Conservation (phyloP, 2,113 vertebrate genomes). For the Psammodynastes pulverulentus region DNA sequence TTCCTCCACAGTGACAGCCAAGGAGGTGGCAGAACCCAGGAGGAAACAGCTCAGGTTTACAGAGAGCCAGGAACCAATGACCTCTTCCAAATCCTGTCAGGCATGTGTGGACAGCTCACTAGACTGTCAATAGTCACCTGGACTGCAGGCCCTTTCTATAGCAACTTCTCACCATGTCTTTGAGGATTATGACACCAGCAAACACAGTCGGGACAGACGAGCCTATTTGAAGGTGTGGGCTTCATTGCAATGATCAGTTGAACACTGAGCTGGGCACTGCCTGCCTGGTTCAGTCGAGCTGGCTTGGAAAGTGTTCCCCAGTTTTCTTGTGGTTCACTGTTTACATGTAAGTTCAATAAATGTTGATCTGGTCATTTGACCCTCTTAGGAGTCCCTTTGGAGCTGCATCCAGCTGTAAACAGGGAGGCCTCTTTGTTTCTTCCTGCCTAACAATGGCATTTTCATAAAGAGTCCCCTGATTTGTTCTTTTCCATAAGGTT, state of each 20-base stretch:
- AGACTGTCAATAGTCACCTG: constrained; percentile 46
- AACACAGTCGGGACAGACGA: constrained; percentile 51
- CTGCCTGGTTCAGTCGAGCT: background rate
- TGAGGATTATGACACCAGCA: constrained; percentile 71
- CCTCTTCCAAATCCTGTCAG: constrained; percentile 58
- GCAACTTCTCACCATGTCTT: constrained; percentile 59
- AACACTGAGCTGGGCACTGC: constrained; percentile 37
- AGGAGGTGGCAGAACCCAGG: constrained; percentile 37
- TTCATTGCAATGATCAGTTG: constrained; percentile 44
- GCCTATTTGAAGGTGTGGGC: constrained; percentile 35
- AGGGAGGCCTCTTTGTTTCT: background rate
- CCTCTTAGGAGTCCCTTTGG: constrained; percentile 47
- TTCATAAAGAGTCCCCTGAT: background rate
- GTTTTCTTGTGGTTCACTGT: constrained; percentile 66
- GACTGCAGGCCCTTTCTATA: constrained; percentile 81
- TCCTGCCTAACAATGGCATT: constrained; percentile 29
- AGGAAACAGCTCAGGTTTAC: constrained; percentile 76
- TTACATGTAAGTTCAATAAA: constrained; percentile 74
- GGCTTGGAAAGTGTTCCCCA: constrained; percentile 28
- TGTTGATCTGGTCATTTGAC: constrained; percentile 57
- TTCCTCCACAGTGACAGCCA: constrained; percentile 85
- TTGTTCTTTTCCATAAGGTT: background rate
- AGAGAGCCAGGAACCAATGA: constrained; percentile 67
- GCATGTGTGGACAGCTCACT: constrained; percentile 40
- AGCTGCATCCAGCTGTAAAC: constrained; percentile 45